Conservation (phyloP, 2,888 invertebrate species). For the Torymus tubicola region DNA sequence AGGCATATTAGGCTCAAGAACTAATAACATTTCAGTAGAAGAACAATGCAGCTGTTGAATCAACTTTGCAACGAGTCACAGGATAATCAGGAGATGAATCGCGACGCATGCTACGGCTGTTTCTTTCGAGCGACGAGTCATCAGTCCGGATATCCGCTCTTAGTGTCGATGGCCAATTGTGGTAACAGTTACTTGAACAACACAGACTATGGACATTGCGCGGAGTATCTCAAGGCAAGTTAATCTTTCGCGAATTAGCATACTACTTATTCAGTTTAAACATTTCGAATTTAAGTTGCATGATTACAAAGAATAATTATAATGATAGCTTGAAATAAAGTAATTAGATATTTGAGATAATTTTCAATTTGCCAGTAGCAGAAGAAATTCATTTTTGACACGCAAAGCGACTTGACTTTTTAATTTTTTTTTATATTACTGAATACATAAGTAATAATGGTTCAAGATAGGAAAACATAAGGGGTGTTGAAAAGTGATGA, state of each 20-base stretch:
- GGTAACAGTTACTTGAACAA: conserved; percentile 67
- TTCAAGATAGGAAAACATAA: too few species aligned
- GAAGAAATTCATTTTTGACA: too few species aligned
- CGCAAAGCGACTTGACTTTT: too few species aligned
- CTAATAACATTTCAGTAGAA: conserved; percentile 67
- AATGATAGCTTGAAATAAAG: too few species aligned
- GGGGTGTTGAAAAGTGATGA: too few species aligned
- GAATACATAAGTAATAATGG: too few species aligned
- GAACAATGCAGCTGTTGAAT: conserved; percentile 79
- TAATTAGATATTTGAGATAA: background rate
- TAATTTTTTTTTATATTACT: too few species aligned
- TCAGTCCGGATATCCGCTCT: conserved; percentile 65
- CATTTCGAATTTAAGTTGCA: background rate
- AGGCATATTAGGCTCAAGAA: too few species aligned
- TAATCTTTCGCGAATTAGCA: background rate
- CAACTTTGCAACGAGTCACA: conserved; percentile 83
- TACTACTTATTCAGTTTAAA: background rate
- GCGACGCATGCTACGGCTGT: conserved; percentile 82
- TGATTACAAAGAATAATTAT: background rate
- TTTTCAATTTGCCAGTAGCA: too few species aligned
- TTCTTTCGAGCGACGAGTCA: conserved; percentile 79
- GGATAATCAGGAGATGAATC: conserved; percentile 78
- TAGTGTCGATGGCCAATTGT: conserved; percentile 68
- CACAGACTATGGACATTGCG: conserved; percentile 69
- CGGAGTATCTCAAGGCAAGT: conserved; percentile 47